These are phyloP conservation scores for Etheostoma nigrum DNA, from an alignment of 2,797 vertebrate genomes.

Conservation along the genomic window DNA sequence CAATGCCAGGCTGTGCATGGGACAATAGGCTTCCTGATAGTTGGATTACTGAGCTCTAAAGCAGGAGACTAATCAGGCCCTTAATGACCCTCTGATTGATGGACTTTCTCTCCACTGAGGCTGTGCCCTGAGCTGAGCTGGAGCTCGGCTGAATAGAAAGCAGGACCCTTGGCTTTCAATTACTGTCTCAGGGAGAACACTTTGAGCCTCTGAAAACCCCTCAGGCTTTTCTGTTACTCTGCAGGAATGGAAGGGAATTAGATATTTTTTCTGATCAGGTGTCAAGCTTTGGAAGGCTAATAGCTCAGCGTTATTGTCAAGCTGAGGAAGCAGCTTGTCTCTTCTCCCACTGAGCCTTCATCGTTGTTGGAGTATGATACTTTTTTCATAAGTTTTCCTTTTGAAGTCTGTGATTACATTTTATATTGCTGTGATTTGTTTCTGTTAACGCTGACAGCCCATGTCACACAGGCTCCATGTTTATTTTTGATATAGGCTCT, in stretches of 20 bases:
- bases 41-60: conserved; percentile 46
- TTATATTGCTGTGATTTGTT: conserved; percentile 23
- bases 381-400: conserved; percentile 4
- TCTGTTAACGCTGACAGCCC: background rate
- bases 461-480: background rate
- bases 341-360: background rate
- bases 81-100: conserved; percentile 68
- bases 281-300: conserved; percentile 11
- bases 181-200: conserved; percentile 43
- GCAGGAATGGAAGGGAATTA: conserved; percentile 32
- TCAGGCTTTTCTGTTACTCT: conserved; percentile 8
- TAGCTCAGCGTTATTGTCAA: conserved; percentile 6
- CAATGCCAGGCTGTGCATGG: conserved; percentile 11
- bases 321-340: background rate
- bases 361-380: background rate
- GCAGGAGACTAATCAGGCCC: conserved; percentile 52
- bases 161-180: conserved; percentile 56
- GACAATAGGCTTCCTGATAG: conserved; percentile 52
- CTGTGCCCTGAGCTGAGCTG: conserved; percentile 28
- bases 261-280: conserved; percentile 28
- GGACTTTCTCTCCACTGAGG: conserved; percentile 35
- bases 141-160: conserved; percentile 44
- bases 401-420: conserved; percentile 15
- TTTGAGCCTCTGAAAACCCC: conserved; percentile 31
- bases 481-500: background rate